These are phyloP conservation scores for Aricia agestis DNA, from an alignment of 1,140 invertebrate genomes.

Conservation along the genomic window DNA sequence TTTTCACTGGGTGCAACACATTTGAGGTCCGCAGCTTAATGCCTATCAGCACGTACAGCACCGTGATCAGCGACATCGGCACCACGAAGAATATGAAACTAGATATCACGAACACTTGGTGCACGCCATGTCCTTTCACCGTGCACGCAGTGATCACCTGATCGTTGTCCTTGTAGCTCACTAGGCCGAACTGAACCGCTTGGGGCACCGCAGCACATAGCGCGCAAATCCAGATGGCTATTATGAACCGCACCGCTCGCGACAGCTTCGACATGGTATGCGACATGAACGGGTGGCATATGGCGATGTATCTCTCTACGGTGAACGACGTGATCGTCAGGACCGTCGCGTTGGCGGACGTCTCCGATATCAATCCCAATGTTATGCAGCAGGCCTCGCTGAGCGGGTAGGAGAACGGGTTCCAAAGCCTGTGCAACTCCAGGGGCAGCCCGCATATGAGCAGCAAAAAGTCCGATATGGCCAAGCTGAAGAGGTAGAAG, in stretches of 20 bases:
- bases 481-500: conserved; percentile 91
- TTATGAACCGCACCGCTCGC: conserved; percentile 82
- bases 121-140: conserved; percentile 73
- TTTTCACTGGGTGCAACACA: conserved; percentile 61
- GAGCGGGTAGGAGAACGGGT: conserved; percentile 84
- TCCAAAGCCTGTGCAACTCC: conserved; percentile 89
- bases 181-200: conserved; percentile 84
- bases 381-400: conserved; percentile 86
- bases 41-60: conserved; percentile 84
- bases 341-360: conserved; percentile 93
- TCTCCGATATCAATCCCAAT: conserved; percentile 85
- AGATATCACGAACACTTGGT: conserved; percentile 83
- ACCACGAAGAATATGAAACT: conserved; percentile 87
- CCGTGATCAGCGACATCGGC: conserved; percentile 85
- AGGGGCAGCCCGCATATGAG: conserved; percentile 85
- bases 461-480: conserved; percentile 91
- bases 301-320: conserved; percentile 95
- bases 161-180: conserved; percentile 72
- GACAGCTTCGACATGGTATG: conserved; percentile 90
- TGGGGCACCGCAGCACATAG: conserved; percentile 87
- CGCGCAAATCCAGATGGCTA: conserved; percentile 83
- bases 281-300: conserved; percentile 93
- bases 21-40: conserved; percentile 78
- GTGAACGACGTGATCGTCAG: conserved; percentile 97
- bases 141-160: conserved; percentile 75